Base-by-base conservation (phyloP, 2,113 vertebrate genomes). In the Hemiprocne comata region DNA sequence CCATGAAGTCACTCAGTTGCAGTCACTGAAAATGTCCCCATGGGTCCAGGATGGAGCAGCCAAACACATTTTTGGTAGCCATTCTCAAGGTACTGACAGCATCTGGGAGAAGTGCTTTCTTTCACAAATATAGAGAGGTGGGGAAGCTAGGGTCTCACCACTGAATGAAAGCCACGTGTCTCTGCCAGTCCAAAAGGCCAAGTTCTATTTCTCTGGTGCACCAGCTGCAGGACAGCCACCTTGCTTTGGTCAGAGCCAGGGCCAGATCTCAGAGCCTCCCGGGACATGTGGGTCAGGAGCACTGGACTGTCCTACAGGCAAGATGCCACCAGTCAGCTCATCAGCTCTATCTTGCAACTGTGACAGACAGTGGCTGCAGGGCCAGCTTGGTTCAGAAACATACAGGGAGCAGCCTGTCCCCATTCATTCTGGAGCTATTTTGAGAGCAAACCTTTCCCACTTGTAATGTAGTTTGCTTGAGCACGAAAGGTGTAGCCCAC, bases 241-340 rank as follows among this genome's bases (percentile, higher is more conserved):
- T 17, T 85, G 33, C 24, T 65, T 40, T 4, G 1, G 18, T 50
- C 24, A 17, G 28, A 83, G 76, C 6, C 29, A 42, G 17, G 54
- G 19, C 17, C n/a, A 53, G 10, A 24, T 31, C 40, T 74, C 14
- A 8, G 51, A 70, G 21, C 6, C 10, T 33, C 48, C 20, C 65
- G 21, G 29, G 38, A 61, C 3, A 1, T 1, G 20, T 21, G 13
- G 50, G 16, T 79, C 29, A 50, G 64, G 40, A 83, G 15, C 24
- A 40, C 6, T 0, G 0, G 3, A 34, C 5, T 72, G n/a, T 69
- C 31, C 24, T 53, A 11, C 31, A 76, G 28, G 28, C 0, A 0
- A 53, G 50, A 57, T 76, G 57, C 29, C 11, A 6, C 55, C 11
- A 29, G 13, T 66, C 31, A 29, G 15, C 20, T 77, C n/a, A n/a